Percentiles rank a stretch among this genome's conserved stretches.
phyloP scores from a whole-genome alignment of 2,797 vertebrate species.

The Megaceryle alcyon region DNA sequence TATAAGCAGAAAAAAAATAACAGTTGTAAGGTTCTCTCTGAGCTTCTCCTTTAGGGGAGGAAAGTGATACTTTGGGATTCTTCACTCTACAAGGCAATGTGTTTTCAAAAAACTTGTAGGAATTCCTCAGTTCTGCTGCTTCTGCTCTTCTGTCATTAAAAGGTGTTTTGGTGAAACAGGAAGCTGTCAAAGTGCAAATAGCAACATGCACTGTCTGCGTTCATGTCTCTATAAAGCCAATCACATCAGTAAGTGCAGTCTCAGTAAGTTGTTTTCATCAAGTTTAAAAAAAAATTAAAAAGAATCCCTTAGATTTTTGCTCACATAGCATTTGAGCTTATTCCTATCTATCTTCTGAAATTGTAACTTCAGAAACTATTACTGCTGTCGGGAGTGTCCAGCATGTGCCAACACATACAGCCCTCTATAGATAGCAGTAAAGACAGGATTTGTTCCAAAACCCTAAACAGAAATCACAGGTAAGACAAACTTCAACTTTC shows the following conservation, averaged over 20 bases:
- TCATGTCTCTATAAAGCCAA: neutral
- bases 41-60: neutral
- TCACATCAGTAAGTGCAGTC: neutral
- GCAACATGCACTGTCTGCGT: neutral
- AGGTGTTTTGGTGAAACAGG: neutral
- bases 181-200: neutral
- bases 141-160: neutral
- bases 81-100: neutral
- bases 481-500: neutral
- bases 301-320: neutral
- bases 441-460: neutral
- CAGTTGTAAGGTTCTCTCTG: neutral
- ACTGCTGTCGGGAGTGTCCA: neutral
- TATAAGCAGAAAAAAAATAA: neutral
- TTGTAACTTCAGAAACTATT: neutral
- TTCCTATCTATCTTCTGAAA: slow-evolving; percentile 39
- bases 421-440: neutral
- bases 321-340: slow-evolving; percentile 19
- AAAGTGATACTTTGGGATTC: neutral
- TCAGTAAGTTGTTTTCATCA: neutral
- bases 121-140: neutral
- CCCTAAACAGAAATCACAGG: neutral
- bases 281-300: neutral
- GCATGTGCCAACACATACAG: neutral
- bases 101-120: neutral